Evolutionary conservation across 2,888 invertebrate genomes (phyloP), one percentile per base, ranked within the genome.

Genomic region (Oxyteleia sp.): DNA sequence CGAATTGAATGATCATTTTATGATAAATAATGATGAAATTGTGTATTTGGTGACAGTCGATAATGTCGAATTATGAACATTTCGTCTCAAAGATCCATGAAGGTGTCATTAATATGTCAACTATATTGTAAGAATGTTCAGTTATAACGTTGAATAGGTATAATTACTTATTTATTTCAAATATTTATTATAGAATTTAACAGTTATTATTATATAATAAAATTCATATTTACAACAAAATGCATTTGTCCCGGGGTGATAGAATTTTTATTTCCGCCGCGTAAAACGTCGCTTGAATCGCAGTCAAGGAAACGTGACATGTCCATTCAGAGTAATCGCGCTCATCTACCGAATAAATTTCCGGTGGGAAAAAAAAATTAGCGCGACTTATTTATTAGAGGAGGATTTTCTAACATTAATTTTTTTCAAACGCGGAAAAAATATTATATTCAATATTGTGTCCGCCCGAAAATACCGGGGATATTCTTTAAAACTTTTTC

Each of bases 161-260:
- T n/a, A n/a, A n/a, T n/a, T n/a, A n/a, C n/a, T n/a, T n/a, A n/a
- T n/a, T n/a, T n/a, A n/a, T n/a, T n/a, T n/a, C n/a, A n/a, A n/a
- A n/a, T n/a, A n/a, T n/a, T n/a, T n/a, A n/a, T n/a, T n/a, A n/a
- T n/a, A n/a, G n/a, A n/a, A n/a, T n/a, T n/a, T n/a, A n/a, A n/a
- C n/a, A n/a, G n/a, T n/a, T n/a, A n/a, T n/a, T n/a, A n/a, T n/a
- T n/a, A n/a, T n/a, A n/a, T n/a, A n/a, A n/a, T n/a, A n/a, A n/a
- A n/a, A n/a, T n/a, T n/a, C 61, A 41, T 51, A 45, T 66, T 80
- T 59, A 72, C 80, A 66, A 74, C 53, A 61, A 61, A n/a, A 68
- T 32, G 51, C 45, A 80, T 79, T 71, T 79, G 64, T 71, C 53
- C n/a, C 32, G 20, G 45, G 15, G 32, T 47, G 49, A 79, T 64